These are phyloP conservation scores for Nomada lathburiana DNA, from an alignment of 2,888 invertebrate genomes.

Conservation along the genomic window DNA sequence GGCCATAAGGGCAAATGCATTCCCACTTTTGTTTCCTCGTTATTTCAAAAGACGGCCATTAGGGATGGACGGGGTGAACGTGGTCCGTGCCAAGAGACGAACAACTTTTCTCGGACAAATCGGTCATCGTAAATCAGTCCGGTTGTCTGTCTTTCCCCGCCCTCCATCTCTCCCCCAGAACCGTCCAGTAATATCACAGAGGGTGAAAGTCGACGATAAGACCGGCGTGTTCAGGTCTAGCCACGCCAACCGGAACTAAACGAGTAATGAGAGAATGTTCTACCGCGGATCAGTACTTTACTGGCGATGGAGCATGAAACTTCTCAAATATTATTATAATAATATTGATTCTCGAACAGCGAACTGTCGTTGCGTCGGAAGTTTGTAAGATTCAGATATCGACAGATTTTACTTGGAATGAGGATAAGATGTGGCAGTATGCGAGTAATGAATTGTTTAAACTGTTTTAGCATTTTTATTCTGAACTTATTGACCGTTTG, in stretches of 20 bases:
- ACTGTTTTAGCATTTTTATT: too few relatives aligned
- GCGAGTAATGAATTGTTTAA: too few relatives aligned
- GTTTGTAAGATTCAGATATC: too few relatives aligned
- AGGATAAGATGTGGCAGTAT: too few relatives aligned
- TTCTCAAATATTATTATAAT: neutral
- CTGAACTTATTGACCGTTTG: too few relatives aligned
- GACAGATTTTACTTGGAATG: too few relatives aligned
- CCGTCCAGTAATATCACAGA: conserved; percentile 9
- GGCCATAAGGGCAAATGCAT: conserved; percentile 64
- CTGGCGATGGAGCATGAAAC: too few relatives aligned
- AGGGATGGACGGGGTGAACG: conserved; percentile 48
- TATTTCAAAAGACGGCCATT: conserved; percentile 79
- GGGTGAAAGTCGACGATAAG: conserved; percentile 64
- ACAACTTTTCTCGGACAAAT: conserved; percentile 78
- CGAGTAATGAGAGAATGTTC: conserved; percentile 67
- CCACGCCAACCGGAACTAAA: conserved; percentile 69
- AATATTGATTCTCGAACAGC: neutral
- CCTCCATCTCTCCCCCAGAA: conserved; percentile 31
- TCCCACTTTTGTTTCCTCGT: conserved; percentile 76
- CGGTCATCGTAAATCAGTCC: conserved; percentile 80
- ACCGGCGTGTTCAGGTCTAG: conserved; percentile 75
- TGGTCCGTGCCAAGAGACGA: conserved; percentile 65
- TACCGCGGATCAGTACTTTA: neutral
- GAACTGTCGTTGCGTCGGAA: too few relatives aligned
- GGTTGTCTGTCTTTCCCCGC: conserved; percentile 70